A percentile compares a stretch with the other conserved stretches of the same genome.
phyloP scores from a whole-genome alignment of 2,113 vertebrate genomes.

The Gnathonemus longibarbis region DNA sequence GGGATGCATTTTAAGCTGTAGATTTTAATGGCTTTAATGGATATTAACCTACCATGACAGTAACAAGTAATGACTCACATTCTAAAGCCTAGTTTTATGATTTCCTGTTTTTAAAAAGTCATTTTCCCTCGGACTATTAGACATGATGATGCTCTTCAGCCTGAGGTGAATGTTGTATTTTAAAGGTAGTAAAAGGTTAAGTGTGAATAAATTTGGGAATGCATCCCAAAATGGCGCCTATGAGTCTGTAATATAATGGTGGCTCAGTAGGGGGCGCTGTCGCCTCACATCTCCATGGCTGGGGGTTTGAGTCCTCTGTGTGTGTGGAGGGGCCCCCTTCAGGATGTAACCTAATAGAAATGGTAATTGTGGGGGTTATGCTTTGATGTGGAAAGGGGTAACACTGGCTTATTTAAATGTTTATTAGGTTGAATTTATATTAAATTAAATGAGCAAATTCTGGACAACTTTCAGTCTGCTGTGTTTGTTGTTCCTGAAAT shows the following conservation, averaged over 20 bases:
- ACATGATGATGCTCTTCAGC: background rate
- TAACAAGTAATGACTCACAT: background rate
- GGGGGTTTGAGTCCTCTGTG: background rate
- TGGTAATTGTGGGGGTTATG: background rate
- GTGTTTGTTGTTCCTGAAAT: conserved; percentile 4
- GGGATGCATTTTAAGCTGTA: background rate
- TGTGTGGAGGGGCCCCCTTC: background rate
- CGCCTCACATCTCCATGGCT: background rate
- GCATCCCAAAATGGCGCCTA: background rate
- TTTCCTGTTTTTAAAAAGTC: background rate
- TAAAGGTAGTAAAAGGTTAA: background rate
- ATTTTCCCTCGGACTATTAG: background rate
- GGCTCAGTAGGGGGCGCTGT: background rate
- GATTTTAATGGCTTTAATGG: background rate
- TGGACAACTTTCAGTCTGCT: background rate
- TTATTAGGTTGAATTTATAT: background rate
- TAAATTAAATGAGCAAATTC: background rate
- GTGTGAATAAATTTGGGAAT: background rate
- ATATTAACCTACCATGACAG: background rate
- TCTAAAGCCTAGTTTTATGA: background rate
- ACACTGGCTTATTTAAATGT: background rate
- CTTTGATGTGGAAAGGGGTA: background rate
- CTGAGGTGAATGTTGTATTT: background rate
- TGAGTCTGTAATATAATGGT: background rate
- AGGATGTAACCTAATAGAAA: background rate